Evolutionary conservation across 2,888 invertebrate genomes (phyloP), one percentile per base, ranked within the genome.

Genomic region (Sthenelais limicola): DNA sequence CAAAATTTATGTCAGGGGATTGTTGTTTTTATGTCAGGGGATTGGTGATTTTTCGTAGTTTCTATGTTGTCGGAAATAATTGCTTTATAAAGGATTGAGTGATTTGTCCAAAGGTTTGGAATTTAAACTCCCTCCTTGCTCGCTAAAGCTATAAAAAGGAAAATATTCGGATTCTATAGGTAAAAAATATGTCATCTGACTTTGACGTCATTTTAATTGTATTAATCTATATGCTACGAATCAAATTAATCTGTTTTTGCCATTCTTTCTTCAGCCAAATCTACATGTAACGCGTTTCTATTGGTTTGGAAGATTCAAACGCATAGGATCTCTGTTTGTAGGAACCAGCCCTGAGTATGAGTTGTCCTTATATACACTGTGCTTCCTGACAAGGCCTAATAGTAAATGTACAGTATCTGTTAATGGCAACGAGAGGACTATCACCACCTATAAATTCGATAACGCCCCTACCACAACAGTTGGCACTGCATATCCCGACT

Each of bases 301-400:
- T 9, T 76, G 73, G 74, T 24, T 48, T 15, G 69, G 43, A 62
- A 7, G 38, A 28, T 47, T 43, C 26, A 76, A 78, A 62, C 72
- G 73, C 1, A 71, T 75, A 47, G 52, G 67, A 1, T 73, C 73
- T 21, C 26, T 74, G 33, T 82, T 86, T 73, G 72, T 84, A 74
- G 83, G 87, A 47, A 78, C 86, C 3, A 95, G 95, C 69, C 97
- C 97, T 0, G 97, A 97, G 88, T 89, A 96, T 77, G 97, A 97
- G 88, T 91, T 97, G 89, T 94, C 96, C 0, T 87, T 97, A 1
- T 97, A 95, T 86, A 94, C 96, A 0, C 90, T 95, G 3, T 97
- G 97, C 84, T 96, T 94, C 86, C 89, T 94, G 52, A 89, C 93
- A 18, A 91, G 94, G 69, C 91, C 93, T 0, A 93, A 94, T 81